Percentiles rank a stretch among this genome's conserved stretches.
Evolutionary conservation across 2,888 invertebrate species (phyloP).

Genomic region (Noctua comes): DNA sequence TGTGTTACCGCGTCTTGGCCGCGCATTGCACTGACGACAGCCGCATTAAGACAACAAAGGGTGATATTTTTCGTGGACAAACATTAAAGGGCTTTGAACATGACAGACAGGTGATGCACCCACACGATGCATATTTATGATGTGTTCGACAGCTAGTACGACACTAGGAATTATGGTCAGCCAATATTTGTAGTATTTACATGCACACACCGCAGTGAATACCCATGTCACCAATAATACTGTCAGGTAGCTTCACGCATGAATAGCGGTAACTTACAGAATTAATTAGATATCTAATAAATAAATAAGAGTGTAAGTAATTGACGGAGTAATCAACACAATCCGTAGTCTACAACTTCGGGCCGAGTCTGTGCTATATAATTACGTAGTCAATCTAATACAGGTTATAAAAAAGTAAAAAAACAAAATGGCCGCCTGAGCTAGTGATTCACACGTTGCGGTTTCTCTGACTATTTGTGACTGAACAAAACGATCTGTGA

Average conservation of each 20-base stretch:
- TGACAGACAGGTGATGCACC: slow-evolving; percentile 82
- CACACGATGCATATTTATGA: slow-evolving; percentile 88
- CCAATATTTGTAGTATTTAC: slow-evolving; percentile 84
- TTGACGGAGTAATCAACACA: slow-evolving; percentile 49
- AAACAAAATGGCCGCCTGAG: slow-evolving; percentile 66
- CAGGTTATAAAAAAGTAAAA: slow-evolving; percentile 64
- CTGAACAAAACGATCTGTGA: slow-evolving; percentile 72
- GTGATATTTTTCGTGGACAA: slow-evolving; percentile 88
- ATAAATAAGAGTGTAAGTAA: slow-evolving; percentile 40
- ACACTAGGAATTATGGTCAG: slow-evolving; percentile 81
- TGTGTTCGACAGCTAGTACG: slow-evolving; percentile 84
- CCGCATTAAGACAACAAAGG: slow-evolving; percentile 84
- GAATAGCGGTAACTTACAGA: slow-evolving; percentile 14
- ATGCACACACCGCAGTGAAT: slow-evolving; percentile 70
- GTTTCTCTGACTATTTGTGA: slow-evolving; percentile 79
- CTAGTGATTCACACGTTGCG: slow-evolving; percentile 79
- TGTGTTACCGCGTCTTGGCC: slow-evolving; percentile 64
- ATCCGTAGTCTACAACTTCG: slow-evolving; percentile 38
- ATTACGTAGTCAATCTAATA: slow-evolving; percentile 67
- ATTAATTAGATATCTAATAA: slow-evolving; percentile 25
- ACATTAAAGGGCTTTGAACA: slow-evolving; percentile 84
- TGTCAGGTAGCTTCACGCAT: slow-evolving; percentile 26
- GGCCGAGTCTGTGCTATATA: slow-evolving; percentile 51
- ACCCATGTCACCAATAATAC: slow-evolving; percentile 42
- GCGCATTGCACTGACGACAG: slow-evolving; percentile 74